Conservation (phyloP, 2,113 vertebrate species). For the Nannospalax galili region DNA sequence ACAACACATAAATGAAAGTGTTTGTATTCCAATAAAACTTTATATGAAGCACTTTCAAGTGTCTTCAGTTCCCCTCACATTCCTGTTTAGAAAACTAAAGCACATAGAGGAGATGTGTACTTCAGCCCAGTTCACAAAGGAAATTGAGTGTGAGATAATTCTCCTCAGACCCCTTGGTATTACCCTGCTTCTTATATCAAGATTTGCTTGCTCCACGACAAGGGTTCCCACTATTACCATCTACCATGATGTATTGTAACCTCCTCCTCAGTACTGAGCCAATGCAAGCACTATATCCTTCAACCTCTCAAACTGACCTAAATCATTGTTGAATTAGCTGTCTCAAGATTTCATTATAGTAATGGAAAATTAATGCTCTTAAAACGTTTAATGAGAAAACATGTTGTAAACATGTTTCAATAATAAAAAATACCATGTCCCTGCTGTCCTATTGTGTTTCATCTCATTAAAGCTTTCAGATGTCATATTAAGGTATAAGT, state of each 20-base stretch:
- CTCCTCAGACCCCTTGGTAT: background rate
- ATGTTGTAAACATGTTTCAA: background rate
- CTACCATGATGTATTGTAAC: background rate
- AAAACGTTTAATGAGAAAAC: background rate
- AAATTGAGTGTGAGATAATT: background rate
- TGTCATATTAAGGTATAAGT: background rate
- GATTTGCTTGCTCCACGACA: background rate
- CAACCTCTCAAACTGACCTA: background rate
- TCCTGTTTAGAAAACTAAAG: background rate
- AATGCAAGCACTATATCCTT: background rate
- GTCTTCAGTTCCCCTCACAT: background rate
- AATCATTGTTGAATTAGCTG: background rate
- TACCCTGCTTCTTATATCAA: background rate
- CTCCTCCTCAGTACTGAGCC: background rate
- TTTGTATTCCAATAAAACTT: background rate
- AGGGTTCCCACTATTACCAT: background rate
- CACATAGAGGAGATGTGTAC: background rate
- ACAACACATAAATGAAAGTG: background rate
- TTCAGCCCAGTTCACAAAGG: background rate
- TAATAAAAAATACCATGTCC: background rate
- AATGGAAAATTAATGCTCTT: background rate
- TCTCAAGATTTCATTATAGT: background rate
- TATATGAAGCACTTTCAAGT: background rate
- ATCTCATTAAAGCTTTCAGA: background rate
- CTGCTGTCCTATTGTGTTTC: background rate